phyloP scores from a whole-genome alignment of 2,797 vertebrate species.

The Phyllotis vaccarum region DNA sequence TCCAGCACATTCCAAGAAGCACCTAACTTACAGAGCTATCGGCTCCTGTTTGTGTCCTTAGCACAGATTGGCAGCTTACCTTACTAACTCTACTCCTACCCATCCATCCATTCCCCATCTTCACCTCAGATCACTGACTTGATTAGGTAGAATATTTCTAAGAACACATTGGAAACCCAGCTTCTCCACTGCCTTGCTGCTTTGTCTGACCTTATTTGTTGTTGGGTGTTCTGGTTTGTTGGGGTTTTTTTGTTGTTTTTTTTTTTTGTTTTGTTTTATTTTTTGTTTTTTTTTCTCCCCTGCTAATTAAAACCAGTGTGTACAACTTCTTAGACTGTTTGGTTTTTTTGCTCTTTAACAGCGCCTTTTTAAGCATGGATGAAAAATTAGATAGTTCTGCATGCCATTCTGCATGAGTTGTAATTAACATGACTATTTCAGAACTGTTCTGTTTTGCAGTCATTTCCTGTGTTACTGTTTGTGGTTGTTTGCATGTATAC shows the following conservation, averaged over 20 bases:
- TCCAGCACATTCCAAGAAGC: slow-evolving; percentile 65
- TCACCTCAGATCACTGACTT: not conserved
- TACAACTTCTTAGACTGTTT: slow-evolving; percentile 82
- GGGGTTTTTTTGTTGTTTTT: too few species aligned
- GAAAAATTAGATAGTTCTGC: slow-evolving; percentile 89
- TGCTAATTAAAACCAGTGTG: slow-evolving; percentile 86
- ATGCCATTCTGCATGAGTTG: slow-evolving; percentile 89
- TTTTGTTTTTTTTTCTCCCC: not conserved
- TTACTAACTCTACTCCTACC: slow-evolving; percentile 59
- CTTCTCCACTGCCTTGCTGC: slow-evolving; percentile 84
- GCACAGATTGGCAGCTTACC: slow-evolving; percentile 44
- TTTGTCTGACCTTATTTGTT: slow-evolving; percentile 79
- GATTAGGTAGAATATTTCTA: slow-evolving; percentile 59
- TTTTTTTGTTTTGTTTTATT: not conserved
- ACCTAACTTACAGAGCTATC: slow-evolving; percentile 50
- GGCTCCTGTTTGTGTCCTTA: slow-evolving; percentile 57
- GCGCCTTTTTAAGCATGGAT: slow-evolving; percentile 88
- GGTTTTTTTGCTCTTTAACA: slow-evolving; percentile 88
- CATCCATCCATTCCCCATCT: not conserved
- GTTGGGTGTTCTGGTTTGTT: not conserved
- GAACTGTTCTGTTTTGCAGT: slow-evolving; percentile 86
- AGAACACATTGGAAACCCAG: slow-evolving; percentile 75
- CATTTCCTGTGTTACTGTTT: slow-evolving; percentile 88
- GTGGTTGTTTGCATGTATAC: slow-evolving; percentile 97
- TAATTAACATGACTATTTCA: slow-evolving; percentile 88